phyloP scores from a whole-genome alignment of 2,888 invertebrate species.

The Encarsia formosa region DNA sequence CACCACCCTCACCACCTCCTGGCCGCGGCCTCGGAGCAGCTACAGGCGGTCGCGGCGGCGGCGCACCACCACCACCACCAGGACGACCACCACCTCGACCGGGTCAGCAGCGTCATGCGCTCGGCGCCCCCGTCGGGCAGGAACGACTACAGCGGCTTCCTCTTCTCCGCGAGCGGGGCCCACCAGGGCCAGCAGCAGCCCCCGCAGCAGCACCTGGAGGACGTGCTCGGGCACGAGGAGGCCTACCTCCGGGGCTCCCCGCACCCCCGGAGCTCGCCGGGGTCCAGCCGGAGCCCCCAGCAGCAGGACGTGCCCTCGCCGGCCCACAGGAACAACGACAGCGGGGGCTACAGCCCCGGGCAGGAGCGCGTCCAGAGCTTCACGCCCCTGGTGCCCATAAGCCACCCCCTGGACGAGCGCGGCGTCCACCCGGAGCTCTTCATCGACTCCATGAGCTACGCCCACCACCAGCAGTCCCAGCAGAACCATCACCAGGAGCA shows the following conservation, averaged over 20 bases:
- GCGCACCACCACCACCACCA: conserved; percentile 22
- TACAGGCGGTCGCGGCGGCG: conserved; percentile 22
- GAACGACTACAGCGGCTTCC: background rate
- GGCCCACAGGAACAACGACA: conserved; percentile 36
- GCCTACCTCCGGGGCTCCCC: conserved; percentile 23
- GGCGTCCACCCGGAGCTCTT: too few relatives aligned
- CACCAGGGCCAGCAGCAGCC: conserved; percentile 32
- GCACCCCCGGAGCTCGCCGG: conserved; percentile 43
- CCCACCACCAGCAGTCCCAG: conserved; percentile 27
- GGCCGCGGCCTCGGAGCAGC: conserved; percentile 23
- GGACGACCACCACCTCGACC: conserved; percentile 33
- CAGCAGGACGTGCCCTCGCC: conserved; percentile 31
- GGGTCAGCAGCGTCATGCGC: conserved; percentile 34
- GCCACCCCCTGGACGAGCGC: too few relatives aligned
- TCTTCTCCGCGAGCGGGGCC: background rate
- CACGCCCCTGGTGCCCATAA: too few relatives aligned
- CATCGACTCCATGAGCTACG: too few relatives aligned
- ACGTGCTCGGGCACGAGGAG: conserved; percentile 40
- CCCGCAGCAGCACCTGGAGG: conserved; percentile 25
- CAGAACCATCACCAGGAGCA: conserved; percentile 30
- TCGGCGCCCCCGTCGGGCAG: background rate
- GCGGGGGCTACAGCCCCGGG: conserved; percentile 36
- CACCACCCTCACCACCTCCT: conserved; percentile 29
- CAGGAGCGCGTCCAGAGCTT: conserved; percentile 40
- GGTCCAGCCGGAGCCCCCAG: conserved; percentile 43